phyloP scores from a whole-genome alignment of 1,140 invertebrate genomes.

The Cataglyphis hispanica region DNA sequence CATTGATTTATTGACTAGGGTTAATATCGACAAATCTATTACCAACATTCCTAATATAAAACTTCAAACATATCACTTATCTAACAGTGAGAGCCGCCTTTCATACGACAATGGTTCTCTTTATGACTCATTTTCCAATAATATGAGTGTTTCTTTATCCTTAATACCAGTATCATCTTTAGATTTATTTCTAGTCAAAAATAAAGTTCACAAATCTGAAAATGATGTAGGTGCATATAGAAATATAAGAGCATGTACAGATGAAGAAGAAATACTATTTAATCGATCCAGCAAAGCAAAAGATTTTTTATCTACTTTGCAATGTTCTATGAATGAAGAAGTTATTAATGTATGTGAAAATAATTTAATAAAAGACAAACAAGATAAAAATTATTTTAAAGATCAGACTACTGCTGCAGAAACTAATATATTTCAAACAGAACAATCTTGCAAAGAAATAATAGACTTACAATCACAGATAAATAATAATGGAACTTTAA shows the following conservation, averaged over 20 bases:
- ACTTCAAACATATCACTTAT: slow-evolving; percentile 8
- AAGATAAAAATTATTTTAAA: background rate
- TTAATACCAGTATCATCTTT: slow-evolving; percentile 1
- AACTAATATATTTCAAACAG: background rate
- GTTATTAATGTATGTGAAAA: background rate
- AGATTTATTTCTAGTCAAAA: background rate
- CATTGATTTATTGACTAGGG: slow-evolving; percentile 10
- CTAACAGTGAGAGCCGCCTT: slow-evolving; percentile 2
- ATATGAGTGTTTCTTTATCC: slow-evolving; percentile 2
- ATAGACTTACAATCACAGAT: background rate
- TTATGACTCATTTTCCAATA: slow-evolving; percentile 21
- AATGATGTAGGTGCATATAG: background rate
- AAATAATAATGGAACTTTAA: background rate
- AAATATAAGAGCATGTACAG: background rate
- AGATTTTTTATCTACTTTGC: background rate
- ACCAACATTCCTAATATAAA: background rate
- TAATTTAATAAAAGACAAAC: background rate
- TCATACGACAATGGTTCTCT: background rate
- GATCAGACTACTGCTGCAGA: background rate
- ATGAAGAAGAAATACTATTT: slow-evolving; percentile 56
- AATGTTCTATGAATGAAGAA: background rate
- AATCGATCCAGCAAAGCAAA: slow-evolving; percentile 14
- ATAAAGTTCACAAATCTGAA: background rate
- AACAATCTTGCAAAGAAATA: background rate
- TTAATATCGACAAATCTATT: slow-evolving; percentile 10